Percentiles rank a stretch among this genome's conserved stretches.
phyloP scores from a whole-genome alignment of 2,797 vertebrate species.

The Myotis daubentonii region DNA sequence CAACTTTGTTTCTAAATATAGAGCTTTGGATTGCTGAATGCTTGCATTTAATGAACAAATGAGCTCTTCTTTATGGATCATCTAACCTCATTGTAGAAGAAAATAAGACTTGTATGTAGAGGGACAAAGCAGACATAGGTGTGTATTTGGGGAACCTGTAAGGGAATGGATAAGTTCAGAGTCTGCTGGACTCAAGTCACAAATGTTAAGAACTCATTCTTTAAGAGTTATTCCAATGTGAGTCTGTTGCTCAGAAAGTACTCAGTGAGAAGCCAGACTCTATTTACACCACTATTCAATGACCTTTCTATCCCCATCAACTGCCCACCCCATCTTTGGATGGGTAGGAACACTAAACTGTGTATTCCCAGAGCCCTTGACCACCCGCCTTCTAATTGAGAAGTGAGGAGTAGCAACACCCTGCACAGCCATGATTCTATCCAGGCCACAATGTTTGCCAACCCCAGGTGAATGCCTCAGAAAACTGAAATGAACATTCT shows the following conservation, averaged over 20 bases:
- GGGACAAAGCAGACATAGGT: background rate
- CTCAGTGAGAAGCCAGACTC: background rate
- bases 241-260: background rate
- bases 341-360: background rate
- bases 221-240: background rate
- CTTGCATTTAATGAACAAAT: conserved; percentile 33
- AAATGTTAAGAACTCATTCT: background rate
- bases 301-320: background rate
- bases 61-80: background rate
- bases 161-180: background rate
- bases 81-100: background rate
- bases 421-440: background rate
- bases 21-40: background rate
- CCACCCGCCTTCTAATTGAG: conserved; percentile 3
- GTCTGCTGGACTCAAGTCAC: background rate
- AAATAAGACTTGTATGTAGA: background rate
- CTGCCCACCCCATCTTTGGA: background rate
- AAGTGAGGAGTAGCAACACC: background rate
- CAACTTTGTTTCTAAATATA: conserved; percentile 31
- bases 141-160: background rate
- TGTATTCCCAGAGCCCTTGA: background rate
- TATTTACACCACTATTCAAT: background rate
- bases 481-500: background rate
- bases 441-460: background rate
- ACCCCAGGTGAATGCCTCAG: background rate